phyloP scores from a whole-genome alignment of 2,888 invertebrate genomes.

The Zygogramma bicolorata region DNA sequence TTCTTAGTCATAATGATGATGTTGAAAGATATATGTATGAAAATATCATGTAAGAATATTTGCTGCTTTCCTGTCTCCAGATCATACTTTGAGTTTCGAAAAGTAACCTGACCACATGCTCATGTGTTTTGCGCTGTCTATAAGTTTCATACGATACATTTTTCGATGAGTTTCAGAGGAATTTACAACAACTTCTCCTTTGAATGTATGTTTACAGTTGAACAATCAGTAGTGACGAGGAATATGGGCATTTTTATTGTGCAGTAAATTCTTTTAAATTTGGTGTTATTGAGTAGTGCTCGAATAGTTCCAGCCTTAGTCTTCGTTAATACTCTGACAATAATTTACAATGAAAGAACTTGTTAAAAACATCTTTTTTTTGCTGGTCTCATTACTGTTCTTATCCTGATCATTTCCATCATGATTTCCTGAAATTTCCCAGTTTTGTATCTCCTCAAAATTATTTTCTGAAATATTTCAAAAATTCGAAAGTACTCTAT shows the following conservation, averaged over 20 bases:
- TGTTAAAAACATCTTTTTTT: neutral
- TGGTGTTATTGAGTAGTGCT: slow-evolving; percentile 5
- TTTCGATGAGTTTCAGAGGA: neutral
- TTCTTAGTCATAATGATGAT: too few relatives aligned
- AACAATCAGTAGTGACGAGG: neutral
- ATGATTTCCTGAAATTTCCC: too few relatives aligned
- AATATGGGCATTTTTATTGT: neutral
- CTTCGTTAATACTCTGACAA: neutral
- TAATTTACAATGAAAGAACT: neutral
- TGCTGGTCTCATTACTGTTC: too few relatives aligned
- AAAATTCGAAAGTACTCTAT: too few relatives aligned
- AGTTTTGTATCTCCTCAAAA: too few relatives aligned
- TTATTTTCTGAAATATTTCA: too few relatives aligned
- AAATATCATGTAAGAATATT: too few relatives aligned
- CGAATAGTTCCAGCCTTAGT: neutral
- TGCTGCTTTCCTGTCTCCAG: too few relatives aligned
- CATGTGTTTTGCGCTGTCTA: neutral
- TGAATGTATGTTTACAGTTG: neutral
- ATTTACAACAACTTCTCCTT: too few relatives aligned
- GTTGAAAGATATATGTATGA: too few relatives aligned
- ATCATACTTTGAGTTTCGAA: neutral
- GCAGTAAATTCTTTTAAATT: neutral
- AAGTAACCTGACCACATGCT: neutral
- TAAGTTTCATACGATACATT: neutral
- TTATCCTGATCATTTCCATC: too few relatives aligned